Base-by-base conservation (phyloP, 2,888 invertebrate genomes). In the Automeris io region DNA sequence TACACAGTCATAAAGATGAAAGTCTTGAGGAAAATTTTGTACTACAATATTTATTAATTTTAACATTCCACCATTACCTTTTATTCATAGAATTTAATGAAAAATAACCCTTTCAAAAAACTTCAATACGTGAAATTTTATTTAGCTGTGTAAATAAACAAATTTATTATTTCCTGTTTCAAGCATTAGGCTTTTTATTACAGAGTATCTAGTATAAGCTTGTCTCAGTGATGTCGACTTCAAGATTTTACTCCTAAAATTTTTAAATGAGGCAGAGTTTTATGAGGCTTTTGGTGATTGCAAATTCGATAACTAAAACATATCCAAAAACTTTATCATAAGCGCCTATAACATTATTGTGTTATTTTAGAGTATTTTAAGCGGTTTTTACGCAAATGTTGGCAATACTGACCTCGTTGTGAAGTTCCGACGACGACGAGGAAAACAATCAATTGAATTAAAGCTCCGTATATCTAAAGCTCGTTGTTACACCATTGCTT, bases 401-500 rank as follows among this genome's bases (percentile, higher is more conserved):
- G 46, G 39, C 40, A 45, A 41, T 35, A 37, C 40, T 40, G 26
- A 34, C 39, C 34, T 42, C 38, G 44, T 37, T 37, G 29, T 19
- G 21, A 18, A 29, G 18, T 24, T 19, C 38, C 37, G 42, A 35
- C 43, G 37, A 41, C 43, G 39, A 45, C 47, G 41, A 42, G 46
- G 40, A 49, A 47, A 45, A 43, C 41, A 45, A 42, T 43, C 37
- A 26, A 47, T 44, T 49, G 49, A 51, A 49, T 49, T 49, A 47
- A 39, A 45, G 42, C 37, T 35, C 33, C 31, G 37, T 39, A 45
- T 41, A 48, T 45, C 47, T 43, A 48, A 48, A 43, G 41, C 42
- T 33, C 35, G 35, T 33, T 29, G 39, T 22, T 37, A 33, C 18
- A 8, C 16, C 16, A n/a, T n/a, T 2, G 4, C 16, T 29, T n/a